Percentiles rank a stretch among this genome's conserved stretches.
These are phyloP conservation scores for Idaea dimidiata DNA, from an alignment of 2,888 invertebrate genomes.

Conservation along the genomic window DNA sequence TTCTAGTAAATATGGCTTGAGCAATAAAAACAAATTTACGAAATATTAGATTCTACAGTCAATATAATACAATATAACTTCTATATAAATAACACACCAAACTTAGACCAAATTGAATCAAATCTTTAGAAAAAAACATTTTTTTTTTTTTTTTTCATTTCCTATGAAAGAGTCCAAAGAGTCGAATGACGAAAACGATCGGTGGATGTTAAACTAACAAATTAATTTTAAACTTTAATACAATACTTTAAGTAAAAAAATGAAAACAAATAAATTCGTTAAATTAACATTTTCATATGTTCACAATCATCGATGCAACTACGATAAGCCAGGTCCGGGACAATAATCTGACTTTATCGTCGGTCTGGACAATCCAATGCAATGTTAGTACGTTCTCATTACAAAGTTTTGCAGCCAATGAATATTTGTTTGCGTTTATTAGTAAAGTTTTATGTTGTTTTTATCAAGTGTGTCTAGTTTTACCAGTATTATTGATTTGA, in stretches of 20 bases:
- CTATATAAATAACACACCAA: no score
- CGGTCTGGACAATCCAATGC: slow-evolving; percentile 27
- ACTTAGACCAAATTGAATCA: no score
- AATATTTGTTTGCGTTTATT: slow-evolving; percentile 25
- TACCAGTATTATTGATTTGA: no score
- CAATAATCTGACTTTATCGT: slow-evolving; percentile 58
- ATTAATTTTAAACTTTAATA: neutral
- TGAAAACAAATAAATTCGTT: slow-evolving; percentile 2
- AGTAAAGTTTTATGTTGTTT: slow-evolving; percentile 10
- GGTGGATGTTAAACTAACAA: no score
- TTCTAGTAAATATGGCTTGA: no score
- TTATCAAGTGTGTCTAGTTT: neutral
- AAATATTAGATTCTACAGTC: no score
- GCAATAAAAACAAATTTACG: no score
- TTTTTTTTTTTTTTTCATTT: neutral
- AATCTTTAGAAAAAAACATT: slow-evolving; percentile 12
- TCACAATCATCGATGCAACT: slow-evolving; percentile 40
- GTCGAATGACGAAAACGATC: no score
- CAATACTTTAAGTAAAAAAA: neutral
- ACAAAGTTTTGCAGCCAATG: slow-evolving; percentile 20
- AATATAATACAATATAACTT: no score
- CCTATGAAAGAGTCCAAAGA: no score
- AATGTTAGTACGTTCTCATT: slow-evolving; percentile 26
- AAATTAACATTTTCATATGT: slow-evolving; percentile 39
- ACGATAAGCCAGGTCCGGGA: slow-evolving; percentile 48